Conservation (phyloP, 2,797 vertebrate genomes). For the Chaetodon trifasciatus region DNA sequence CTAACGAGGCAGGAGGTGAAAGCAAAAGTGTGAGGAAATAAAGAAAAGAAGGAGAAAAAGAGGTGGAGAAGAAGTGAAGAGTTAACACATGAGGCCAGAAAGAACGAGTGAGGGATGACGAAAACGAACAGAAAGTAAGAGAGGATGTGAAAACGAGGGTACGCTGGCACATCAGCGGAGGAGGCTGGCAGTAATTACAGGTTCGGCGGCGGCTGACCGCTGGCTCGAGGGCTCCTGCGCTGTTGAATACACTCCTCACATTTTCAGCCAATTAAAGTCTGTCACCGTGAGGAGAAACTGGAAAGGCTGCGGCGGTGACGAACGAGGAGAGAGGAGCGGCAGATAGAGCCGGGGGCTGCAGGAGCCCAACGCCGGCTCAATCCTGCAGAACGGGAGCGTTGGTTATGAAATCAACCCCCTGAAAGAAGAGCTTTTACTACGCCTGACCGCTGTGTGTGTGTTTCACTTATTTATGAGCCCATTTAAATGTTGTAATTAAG, state of each 20-base stretch:
- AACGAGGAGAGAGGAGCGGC: slow-evolving; percentile 22
- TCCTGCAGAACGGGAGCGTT: slow-evolving; percentile 13
- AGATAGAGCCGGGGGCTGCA: slow-evolving; percentile 21
- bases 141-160: neutral
- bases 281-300: slow-evolving; percentile 23
- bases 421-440: slow-evolving; percentile 26
- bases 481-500: slow-evolving; percentile 44
- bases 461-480: slow-evolving; percentile 48
- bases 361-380: neutral
- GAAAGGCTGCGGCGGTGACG: slow-evolving; percentile 35
- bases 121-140: neutral
- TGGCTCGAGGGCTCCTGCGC: slow-evolving; percentile 1
- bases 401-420: slow-evolving; percentile 34
- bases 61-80: neutral
- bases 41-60: neutral
- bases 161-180: slow-evolving; percentile 4
- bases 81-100: neutral
- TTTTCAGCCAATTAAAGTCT: slow-evolving; percentile 52
- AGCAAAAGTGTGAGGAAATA: neutral
- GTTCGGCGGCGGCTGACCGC: slow-evolving; percentile 9
- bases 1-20: slow-evolving; percentile 13
- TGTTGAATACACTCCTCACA: slow-evolving; percentile 20
- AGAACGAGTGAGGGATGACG: neutral
- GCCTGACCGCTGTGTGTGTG: slow-evolving; percentile 9
- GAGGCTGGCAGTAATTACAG: slow-evolving; percentile 26